These are phyloP conservation scores for Mimachlamys varia DNA, from an alignment of 2,888 invertebrate genomes.

Conservation along the genomic window DNA sequence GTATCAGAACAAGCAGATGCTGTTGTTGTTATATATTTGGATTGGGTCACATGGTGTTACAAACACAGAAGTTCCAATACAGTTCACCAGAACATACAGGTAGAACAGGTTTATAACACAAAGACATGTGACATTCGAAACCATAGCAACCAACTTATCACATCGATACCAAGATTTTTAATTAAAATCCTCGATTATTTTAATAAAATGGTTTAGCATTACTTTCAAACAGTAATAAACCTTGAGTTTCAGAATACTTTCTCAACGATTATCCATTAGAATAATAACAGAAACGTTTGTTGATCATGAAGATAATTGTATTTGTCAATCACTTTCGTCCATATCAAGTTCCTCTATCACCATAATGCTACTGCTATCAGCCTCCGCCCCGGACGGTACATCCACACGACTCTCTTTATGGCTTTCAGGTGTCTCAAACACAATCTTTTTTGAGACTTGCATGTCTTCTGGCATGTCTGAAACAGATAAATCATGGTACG, in stretches of 20 bases:
- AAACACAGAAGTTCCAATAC: too few species aligned
- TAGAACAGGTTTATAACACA: too few species aligned
- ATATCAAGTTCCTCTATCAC: constrained; percentile 54
- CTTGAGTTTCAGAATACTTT: too few species aligned
- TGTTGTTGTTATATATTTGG: too few species aligned
- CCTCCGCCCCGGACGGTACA: constrained; percentile 40
- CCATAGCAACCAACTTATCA: not conserved
- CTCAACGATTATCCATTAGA: too few species aligned
- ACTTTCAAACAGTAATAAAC: too few species aligned
- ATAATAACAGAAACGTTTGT: too few species aligned
- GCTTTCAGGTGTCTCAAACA: constrained; percentile 49
- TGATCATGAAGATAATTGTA: not conserved
- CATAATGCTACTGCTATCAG: constrained; percentile 51
- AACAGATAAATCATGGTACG: not conserved
- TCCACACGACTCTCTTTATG: constrained; percentile 39
- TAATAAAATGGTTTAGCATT: too few species aligned
- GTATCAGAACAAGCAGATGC: too few species aligned
- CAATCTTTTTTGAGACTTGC: not conserved
- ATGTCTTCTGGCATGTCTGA: not conserved
- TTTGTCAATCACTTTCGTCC: constrained; percentile 43
- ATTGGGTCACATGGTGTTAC: too few species aligned
- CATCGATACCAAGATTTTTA: not conserved
- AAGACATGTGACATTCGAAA: too few species aligned
- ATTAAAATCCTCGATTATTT: not conserved
- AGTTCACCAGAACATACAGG: too few species aligned